Evolutionary conservation across 2,888 invertebrate genomes (phyloP), one percentile per base, ranked within the genome.

Genomic region (Napeogenes inachia): DNA sequence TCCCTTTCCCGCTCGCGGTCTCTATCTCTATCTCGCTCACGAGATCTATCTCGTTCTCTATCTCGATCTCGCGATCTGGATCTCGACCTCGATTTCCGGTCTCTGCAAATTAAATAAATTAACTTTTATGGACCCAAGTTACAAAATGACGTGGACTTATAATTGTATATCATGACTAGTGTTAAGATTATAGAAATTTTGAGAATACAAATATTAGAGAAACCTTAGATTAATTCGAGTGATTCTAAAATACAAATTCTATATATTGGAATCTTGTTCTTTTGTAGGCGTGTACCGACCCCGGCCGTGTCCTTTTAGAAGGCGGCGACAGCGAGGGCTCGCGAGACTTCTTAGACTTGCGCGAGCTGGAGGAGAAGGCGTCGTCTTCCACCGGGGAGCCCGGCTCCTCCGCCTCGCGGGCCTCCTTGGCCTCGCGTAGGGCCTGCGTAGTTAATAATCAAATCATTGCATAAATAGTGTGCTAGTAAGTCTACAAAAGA

Each of bases 381-480:
- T 89, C 91, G 0, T 89, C 89, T 2, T 80, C 79, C 82, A 75
- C 56, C 73, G 68, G 56, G 81, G 79, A 35, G 84, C 81, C 79
- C 45, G 79, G 81, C 61, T 84, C 87, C 57, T 84, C 84, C 10
- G 80, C 82, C 64, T 88, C 90, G 2, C 80, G 77, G 2, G 35
- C 35, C 35, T 35, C 35, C 35, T 35, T 35, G 4, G 35, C 95
- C 13, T 98, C 94, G 89, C 98, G 97, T 76, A 96, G 94, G 53
- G 92, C 84, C 67, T 35, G 3, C 35, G 35, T 0, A 21, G 21
- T 21, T 21, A 21, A 21, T 21, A 21, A 21, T 21, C 21, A 21
- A 21, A 21, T 21, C 21, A 21, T 21, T 21, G 21, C 21, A 21
- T 21, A 21, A 21, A 21, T 21, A 21, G 21, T 21, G 1, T 21